Conservation (phyloP, 2,113 vertebrate species). For the Lichenostomus cassidix region DNA sequence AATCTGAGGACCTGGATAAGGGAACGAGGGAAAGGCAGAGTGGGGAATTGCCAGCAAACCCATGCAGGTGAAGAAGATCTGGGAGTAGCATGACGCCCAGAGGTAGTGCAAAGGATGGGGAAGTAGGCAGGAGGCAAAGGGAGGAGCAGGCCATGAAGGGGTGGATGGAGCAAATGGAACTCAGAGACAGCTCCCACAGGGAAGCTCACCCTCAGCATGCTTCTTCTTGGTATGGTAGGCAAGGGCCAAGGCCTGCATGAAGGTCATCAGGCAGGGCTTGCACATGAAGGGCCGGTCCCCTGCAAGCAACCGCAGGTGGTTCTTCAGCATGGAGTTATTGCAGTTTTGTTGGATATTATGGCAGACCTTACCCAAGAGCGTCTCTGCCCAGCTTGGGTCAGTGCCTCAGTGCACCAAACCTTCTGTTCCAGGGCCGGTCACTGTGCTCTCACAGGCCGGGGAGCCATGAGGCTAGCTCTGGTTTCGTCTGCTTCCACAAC, state of each 20-base stretch:
- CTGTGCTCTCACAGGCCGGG: too few species aligned
- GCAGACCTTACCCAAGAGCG: too few species aligned
- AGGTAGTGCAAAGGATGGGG: neutral
- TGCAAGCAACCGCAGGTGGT: constrained; percentile 86
- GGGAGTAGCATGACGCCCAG: neutral
- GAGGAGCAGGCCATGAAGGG: neutral
- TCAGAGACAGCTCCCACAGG: neutral
- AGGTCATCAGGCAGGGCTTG: constrained; percentile 88
- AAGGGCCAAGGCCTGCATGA: constrained; percentile 85
- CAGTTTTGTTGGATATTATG: too few species aligned
- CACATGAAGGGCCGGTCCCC: constrained; percentile 85
- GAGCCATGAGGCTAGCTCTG: too few species aligned
- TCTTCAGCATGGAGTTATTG: constrained; percentile 83
- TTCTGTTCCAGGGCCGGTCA: too few species aligned
- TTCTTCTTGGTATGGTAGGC: constrained; percentile 92
- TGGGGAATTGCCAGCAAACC: neutral
- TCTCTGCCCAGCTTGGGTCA: too few species aligned
- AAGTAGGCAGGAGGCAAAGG: neutral
- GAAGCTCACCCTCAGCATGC: constrained; percentile 82
- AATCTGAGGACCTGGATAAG: neutral
- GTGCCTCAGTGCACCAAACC: too few species aligned
- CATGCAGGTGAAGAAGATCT: neutral
- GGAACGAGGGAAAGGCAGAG: neutral
- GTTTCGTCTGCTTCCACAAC: too few species aligned
- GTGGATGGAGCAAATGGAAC: neutral